Evolutionary conservation across 2,888 invertebrate genomes (phyloP).

Genomic region (Drosophila siamana): DNA sequence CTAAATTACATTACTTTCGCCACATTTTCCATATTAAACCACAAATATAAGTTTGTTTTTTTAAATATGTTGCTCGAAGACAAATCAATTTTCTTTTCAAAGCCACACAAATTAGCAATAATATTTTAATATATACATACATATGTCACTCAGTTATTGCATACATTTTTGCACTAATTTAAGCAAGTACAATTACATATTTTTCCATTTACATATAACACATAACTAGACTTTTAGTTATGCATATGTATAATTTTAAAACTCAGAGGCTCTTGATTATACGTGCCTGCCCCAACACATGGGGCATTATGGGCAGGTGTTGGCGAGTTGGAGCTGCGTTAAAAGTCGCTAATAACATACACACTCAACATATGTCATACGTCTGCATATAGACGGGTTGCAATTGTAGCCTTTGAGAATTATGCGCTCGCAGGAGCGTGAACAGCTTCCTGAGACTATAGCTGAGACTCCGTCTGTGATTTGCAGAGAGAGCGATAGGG

Average conservation of each 20-base stretch:
- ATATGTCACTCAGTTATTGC: too few relatives aligned
- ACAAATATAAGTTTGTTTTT: too few relatives aligned
- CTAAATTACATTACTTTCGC: too few relatives aligned
- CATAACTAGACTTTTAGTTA: too few relatives aligned
- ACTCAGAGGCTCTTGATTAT: slow-evolving; percentile 1
- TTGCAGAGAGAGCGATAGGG: background rate
- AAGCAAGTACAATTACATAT: too few relatives aligned
- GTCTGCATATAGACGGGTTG: slow-evolving; percentile 19
- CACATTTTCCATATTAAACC: too few relatives aligned
- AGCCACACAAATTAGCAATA: too few relatives aligned
- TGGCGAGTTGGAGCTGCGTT: slow-evolving; percentile 26
- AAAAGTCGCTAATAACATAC: slow-evolving; percentile 15
- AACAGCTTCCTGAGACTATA: slow-evolving; percentile 38
- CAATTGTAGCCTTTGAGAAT: slow-evolving; percentile 58
- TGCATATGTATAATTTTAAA: background rate
- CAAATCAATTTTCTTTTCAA: too few relatives aligned
- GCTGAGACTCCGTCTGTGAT: slow-evolving; percentile 10
- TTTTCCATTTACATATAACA: too few relatives aligned
- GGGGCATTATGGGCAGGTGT: slow-evolving; percentile 66
- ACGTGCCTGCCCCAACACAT: slow-evolving; percentile 40
- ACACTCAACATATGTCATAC: slow-evolving; percentile 16
- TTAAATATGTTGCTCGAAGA: too few relatives aligned
- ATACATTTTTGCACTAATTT: too few relatives aligned
- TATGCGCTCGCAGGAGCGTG: slow-evolving; percentile 62
- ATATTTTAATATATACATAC: too few relatives aligned